Conservation (phyloP, 2,113 vertebrate species). For the Ailuropoda melanoleuca region DNA sequence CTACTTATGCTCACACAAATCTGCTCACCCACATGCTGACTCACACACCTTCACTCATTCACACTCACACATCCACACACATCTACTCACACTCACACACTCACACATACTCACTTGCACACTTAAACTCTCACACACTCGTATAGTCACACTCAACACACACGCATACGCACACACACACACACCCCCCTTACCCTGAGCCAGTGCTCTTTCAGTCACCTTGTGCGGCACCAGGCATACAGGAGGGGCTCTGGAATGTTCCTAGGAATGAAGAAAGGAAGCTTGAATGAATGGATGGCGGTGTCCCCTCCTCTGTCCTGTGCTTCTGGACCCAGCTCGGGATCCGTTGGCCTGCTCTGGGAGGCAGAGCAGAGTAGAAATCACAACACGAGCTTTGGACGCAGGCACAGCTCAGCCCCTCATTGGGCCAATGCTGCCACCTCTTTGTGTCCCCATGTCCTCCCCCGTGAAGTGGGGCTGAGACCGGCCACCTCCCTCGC, state of each 20-base stretch:
- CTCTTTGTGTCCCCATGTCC: neutral
- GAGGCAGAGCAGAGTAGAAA: neutral
- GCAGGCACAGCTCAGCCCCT: neutral
- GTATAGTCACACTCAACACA: neutral
- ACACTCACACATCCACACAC: neutral
- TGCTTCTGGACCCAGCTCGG: neutral
- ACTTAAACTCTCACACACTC: neutral
- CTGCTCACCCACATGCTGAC: neutral
- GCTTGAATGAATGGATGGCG: neutral
- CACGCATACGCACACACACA: no score
- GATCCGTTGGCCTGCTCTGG: neutral
- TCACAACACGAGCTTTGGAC: neutral
- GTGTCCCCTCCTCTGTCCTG: neutral
- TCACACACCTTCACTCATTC: neutral
- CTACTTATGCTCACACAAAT: neutral
- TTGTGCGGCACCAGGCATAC: rapidly evolving
- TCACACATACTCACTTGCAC: neutral
- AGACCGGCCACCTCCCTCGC: rapidly evolving
- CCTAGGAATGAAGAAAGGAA: rapidly evolving
- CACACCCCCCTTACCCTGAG: rapidly evolving
- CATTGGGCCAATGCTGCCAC: rapidly evolving
- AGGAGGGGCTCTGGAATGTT: neutral
- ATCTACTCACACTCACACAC: neutral
- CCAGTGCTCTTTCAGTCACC: rapidly evolving
- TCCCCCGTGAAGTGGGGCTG: neutral